Evolutionary conservation across 2,113 vertebrate genomes (phyloP).

Genomic region (Poecilia latipinna): DNA sequence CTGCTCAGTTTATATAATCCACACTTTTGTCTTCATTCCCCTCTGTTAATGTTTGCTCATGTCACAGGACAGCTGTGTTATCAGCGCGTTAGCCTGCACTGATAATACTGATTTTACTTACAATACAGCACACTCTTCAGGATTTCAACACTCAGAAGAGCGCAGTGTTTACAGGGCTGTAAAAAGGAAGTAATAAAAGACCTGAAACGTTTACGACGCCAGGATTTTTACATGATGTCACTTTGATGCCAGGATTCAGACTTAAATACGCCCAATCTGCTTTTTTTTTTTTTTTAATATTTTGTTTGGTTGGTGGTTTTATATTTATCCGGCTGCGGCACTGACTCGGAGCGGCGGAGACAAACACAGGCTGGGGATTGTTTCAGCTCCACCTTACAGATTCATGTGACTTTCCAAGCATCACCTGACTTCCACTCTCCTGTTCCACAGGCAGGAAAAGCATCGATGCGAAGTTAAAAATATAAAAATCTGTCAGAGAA

Average conservation of each 20-base stretch:
- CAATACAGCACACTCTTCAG: conserved; percentile 15
- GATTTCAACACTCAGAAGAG: conserved; percentile 17
- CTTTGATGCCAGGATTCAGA: conserved; percentile 11
- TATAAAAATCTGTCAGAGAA: conserved; percentile 46
- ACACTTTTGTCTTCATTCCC: conserved; percentile 37
- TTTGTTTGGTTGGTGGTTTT: conserved; percentile 1
- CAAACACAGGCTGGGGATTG: conserved; percentile 65
- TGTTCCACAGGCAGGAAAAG: conserved; percentile 50
- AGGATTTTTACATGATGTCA: conserved; percentile 17
- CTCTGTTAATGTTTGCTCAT: conserved; percentile 57
- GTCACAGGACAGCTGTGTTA: conserved; percentile 53
- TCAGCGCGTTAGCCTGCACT: conserved; percentile 31
- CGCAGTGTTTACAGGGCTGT: conserved; percentile 6
- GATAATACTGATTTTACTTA: conserved; percentile 31
- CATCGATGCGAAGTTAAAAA: conserved; percentile 36
- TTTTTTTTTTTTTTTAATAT: not conserved
- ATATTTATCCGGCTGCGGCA: conserved; percentile 29
- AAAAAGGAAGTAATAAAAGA: conserved; percentile 19
- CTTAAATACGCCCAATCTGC: conserved; percentile 43
- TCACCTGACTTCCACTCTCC: conserved; percentile 69
- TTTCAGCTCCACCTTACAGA: conserved; percentile 72
- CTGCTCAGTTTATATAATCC: conserved; percentile 14
- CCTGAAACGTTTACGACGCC: conserved; percentile 22
- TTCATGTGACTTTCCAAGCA: conserved; percentile 72
- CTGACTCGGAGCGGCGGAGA: conserved; percentile 54